These are phyloP conservation scores for Salvator merianae DNA, from an alignment of 2,113 vertebrate species.

Conservation along the genomic window DNA sequence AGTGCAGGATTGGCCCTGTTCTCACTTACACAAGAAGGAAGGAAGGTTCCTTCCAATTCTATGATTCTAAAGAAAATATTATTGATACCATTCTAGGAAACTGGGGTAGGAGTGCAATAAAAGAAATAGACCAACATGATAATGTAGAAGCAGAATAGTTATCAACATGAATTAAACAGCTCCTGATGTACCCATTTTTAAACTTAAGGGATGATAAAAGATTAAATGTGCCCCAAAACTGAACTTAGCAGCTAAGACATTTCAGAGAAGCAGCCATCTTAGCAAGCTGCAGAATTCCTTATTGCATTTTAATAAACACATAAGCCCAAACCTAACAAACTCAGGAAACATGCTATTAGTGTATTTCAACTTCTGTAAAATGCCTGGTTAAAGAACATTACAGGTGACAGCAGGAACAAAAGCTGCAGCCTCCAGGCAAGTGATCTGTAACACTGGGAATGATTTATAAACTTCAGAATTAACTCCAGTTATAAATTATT, in stretches of 20 bases:
- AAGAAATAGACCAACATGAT: background rate
- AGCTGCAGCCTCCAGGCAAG: background rate
- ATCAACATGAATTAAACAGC: background rate
- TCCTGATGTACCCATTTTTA: background rate
- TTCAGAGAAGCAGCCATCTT: background rate
- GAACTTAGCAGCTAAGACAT: background rate
- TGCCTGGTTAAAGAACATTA: conserved; percentile 4
- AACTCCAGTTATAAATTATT: conserved; percentile 44
- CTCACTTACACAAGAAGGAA: too few species aligned
- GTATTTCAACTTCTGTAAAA: background rate
- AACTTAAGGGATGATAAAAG: background rate
- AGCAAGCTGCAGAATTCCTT: background rate
- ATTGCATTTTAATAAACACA: background rate
- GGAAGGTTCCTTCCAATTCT: too few species aligned
- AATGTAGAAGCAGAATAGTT: background rate
- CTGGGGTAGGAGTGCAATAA: too few species aligned
- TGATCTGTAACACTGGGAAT: background rate
- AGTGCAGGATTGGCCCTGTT: too few species aligned
- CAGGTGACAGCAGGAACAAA: background rate
- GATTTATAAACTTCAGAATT: conserved; percentile 18
- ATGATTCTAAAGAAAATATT: too few species aligned
- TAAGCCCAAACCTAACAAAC: background rate
- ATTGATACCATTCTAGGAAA: too few species aligned
- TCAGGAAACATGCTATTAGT: background rate
- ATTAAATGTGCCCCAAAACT: background rate